Percentiles rank a stretch among this genome's conserved stretches.
These are phyloP conservation scores for Drosophila nannoptera DNA, from an alignment of 1,140 invertebrate species.

Conservation along the genomic window DNA sequence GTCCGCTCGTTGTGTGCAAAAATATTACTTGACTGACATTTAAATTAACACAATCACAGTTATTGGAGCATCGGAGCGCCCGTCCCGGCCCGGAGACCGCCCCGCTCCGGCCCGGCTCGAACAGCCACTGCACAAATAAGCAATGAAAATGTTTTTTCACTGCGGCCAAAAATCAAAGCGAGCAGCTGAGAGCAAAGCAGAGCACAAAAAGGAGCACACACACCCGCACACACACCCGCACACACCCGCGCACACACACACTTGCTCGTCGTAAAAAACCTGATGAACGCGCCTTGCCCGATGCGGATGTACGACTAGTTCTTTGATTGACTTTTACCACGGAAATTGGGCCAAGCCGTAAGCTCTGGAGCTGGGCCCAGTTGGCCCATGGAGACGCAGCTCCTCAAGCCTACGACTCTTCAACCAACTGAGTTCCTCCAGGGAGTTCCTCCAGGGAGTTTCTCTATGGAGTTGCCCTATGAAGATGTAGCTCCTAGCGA, in stretches of 20 bases:
- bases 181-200: constrained; percentile 12
- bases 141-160: constrained; percentile 47
- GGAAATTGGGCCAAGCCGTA: constrained; percentile 3
- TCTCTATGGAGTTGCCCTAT: too few species aligned
- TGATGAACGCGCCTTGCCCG: constrained; percentile 52
- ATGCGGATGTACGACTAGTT: constrained; percentile 14
- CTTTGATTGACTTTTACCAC: constrained; percentile 12
- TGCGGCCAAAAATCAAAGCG: constrained; percentile 34
- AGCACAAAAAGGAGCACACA: constrained; percentile 5
- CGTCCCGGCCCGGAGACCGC: constrained; percentile 25
- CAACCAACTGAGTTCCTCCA: too few species aligned
- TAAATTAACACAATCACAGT: constrained; percentile 78
- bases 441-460: too few species aligned
- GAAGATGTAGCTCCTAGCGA: too few species aligned
- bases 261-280: constrained; percentile 48
- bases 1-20: constrained; percentile 56
- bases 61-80: constrained; percentile 66
- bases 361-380: constrained; percentile 2
- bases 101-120: constrained; percentile 32
- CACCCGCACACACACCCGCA: too few species aligned
- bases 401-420: too few species aligned
- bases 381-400: not conserved
- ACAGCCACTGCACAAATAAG: constrained; percentile 54
- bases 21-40: constrained; percentile 78
- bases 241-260: constrained; percentile 22